phyloP scores from a whole-genome alignment of 2,888 invertebrate species.

The Morinoia aosen region DNA sequence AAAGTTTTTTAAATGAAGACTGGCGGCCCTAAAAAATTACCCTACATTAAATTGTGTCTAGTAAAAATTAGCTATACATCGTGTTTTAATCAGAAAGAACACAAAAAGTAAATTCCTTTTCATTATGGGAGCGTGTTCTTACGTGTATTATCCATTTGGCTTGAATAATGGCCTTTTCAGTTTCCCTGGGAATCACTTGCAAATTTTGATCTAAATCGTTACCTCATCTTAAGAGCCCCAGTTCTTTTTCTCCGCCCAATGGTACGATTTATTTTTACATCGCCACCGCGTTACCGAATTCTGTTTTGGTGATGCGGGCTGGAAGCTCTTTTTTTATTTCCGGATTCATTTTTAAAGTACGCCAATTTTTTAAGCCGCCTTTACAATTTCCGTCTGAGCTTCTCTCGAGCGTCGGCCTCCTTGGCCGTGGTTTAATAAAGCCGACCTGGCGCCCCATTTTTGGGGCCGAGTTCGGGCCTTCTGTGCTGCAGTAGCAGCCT shows the following conservation, averaged over 20 bases:
- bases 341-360: background rate
- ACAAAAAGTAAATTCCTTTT: background rate
- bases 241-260: background rate
- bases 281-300: background rate
- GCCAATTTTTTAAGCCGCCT: background rate
- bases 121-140: background rate
- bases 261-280: background rate
- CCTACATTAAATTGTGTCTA: too few relatives aligned
- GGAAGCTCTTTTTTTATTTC: background rate
- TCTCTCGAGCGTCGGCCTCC: background rate
- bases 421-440: conserved; percentile 12
- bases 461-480: background rate
- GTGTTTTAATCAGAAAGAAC: background rate
- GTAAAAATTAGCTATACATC: too few relatives aligned
- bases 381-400: background rate
- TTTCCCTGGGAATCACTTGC: background rate
- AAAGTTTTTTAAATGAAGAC: too few relatives aligned
- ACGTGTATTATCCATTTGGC: background rate
- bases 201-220: background rate
- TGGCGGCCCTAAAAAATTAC: too few relatives aligned
- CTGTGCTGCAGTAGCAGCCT: background rate
- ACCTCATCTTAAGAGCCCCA: background rate
- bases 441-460: conserved; percentile 17
- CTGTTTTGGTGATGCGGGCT: background rate
- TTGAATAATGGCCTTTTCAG: background rate